A percentile compares a stretch with the other conserved stretches of the same genome.
These are phyloP conservation scores for Agrypnus murinus DNA, from an alignment of 2,888 invertebrate species.

Conservation along the genomic window DNA sequence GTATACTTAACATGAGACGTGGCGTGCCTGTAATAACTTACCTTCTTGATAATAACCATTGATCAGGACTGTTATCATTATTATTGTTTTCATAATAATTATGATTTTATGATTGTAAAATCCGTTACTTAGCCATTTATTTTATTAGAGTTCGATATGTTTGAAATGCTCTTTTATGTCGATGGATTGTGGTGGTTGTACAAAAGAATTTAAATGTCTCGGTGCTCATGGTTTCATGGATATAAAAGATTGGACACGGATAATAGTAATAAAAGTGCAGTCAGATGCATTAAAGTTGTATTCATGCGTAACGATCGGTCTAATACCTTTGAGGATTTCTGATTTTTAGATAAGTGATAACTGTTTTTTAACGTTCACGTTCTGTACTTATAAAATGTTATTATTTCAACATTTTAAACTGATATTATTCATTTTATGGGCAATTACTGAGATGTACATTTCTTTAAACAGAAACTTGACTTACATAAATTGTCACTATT, in stretches of 20 bases:
- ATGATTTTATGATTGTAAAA: too few species aligned
- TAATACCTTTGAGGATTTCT: too few species aligned
- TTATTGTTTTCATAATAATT: conserved; percentile 1
- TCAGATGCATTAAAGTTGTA: conserved; percentile 11
- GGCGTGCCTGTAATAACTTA: conserved; percentile 10
- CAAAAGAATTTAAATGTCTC: conserved; percentile 21
- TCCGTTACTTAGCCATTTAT: too few species aligned
- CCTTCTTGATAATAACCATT: conserved; percentile 4
- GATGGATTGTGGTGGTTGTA: background rate
- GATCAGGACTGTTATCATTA: background rate
- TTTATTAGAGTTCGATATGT: background rate
- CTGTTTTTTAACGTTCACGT: too few species aligned
- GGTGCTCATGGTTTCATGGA: conserved; percentile 15
- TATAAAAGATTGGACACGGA: conserved; percentile 14
- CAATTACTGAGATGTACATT: too few species aligned
- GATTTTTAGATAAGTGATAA: too few species aligned
- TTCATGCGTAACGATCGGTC: conserved; percentile 9
- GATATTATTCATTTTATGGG: too few species aligned
- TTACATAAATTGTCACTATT: too few species aligned
- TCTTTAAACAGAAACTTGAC: too few species aligned
- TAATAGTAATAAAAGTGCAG: conserved; percentile 5
- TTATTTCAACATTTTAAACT: too few species aligned
- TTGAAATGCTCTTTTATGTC: background rate
- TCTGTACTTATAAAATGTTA: too few species aligned
- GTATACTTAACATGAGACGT: background rate